phyloP scores from a whole-genome alignment of 37 sponge, comb jelly and placozoan genomes.

The Axinella damicornis region DNA sequence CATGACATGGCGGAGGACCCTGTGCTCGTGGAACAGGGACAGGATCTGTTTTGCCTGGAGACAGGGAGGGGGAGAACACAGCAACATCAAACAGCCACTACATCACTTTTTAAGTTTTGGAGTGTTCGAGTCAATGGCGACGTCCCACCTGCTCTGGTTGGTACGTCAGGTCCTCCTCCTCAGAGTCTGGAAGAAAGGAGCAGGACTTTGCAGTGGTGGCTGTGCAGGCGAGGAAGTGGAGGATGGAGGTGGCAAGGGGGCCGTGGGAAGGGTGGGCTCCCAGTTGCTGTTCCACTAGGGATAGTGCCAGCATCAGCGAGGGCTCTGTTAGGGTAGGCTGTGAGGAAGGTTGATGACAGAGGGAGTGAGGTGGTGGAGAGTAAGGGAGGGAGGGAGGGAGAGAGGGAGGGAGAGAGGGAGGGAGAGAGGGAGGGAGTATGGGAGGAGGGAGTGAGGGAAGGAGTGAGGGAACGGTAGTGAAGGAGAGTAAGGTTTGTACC shows the following conservation, averaged over 20 bases:
- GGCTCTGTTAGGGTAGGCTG: conserved; percentile 36
- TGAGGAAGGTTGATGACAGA: no score
- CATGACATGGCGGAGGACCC: conserved; percentile 35
- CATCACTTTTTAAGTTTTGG: no score
- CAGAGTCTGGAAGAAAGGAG: neutral
- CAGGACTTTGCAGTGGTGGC: conserved; percentile 30
- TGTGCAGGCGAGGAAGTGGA: conserved; percentile 14
- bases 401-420: no score
- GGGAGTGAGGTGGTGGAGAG: no score
- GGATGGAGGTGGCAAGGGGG: neutral
- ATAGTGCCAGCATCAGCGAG: conserved; percentile 34
- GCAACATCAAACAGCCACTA: no score
- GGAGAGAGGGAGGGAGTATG: no score
- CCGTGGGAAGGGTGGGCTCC: neutral
- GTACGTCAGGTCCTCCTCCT: neutral
- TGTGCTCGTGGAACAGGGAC: neutral
- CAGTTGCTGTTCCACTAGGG: conserved; percentile 29
- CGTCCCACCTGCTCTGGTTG: conserved; percentile 20
- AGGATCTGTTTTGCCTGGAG: conserved; percentile 18
- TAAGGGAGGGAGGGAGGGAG: no score
- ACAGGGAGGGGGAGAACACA: no score
- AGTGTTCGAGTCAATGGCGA: neutral
- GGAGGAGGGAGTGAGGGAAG: no score
- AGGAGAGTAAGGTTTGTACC: no score
- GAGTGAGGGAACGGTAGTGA: no score